Conservation (phyloP, 2,113 vertebrate genomes). For the Dermatemys mawii region DNA sequence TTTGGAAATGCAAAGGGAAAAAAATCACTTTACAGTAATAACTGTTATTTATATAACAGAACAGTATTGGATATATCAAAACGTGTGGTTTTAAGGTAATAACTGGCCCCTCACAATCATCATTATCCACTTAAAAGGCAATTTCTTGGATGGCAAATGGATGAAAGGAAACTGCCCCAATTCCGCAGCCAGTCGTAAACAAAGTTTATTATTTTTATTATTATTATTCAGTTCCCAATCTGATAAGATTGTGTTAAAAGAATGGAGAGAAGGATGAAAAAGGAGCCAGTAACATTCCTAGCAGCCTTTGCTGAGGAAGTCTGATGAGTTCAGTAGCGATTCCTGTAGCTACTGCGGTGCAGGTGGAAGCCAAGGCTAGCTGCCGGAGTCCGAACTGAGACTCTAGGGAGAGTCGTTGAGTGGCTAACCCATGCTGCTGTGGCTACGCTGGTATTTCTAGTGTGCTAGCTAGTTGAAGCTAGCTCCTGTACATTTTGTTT, state of each 20-base stretch:
- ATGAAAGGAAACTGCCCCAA: constrained; percentile 47
- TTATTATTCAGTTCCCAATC: constrained; percentile 62
- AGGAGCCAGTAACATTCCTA: neutral
- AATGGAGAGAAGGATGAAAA: neutral
- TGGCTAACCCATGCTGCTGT: neutral
- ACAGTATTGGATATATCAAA: constrained; percentile 72
- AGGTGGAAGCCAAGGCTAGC: no score
- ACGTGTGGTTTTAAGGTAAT: constrained; percentile 76
- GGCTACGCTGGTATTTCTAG: neutral
- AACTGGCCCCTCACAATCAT: constrained; percentile 70
- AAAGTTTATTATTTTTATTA: constrained; percentile 65
- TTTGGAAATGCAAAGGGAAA: constrained; percentile 63
- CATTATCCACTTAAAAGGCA: constrained; percentile 78
- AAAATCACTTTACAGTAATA: constrained; percentile 78
- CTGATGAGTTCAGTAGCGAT: neutral
- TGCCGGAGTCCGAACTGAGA: neutral
- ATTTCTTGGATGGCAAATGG: constrained; percentile 66
- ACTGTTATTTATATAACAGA: constrained; percentile 81
- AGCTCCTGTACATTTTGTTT: neutral
- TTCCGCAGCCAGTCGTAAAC: constrained; percentile 45
- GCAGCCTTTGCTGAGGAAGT: neutral
- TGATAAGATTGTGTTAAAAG: neutral
- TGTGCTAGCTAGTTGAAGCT: neutral
- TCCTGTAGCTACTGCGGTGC: no score
- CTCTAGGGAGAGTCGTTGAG: neutral